Conservation (phyloP, 2,888 invertebrate species). For the Caenorhabditis wallacei region DNA sequence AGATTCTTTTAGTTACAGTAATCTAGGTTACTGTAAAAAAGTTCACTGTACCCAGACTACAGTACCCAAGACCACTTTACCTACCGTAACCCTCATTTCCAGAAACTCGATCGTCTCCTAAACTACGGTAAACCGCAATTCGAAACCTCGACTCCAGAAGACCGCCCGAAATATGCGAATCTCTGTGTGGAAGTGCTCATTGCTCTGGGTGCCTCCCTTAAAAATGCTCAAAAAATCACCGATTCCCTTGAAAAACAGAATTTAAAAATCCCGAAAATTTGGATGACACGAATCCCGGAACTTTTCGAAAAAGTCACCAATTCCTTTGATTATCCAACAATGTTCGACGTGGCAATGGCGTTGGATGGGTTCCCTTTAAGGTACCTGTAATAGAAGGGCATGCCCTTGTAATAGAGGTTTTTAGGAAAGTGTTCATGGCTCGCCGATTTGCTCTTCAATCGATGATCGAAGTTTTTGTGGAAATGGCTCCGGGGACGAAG, state of each 20-base stretch:
- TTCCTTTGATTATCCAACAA: conserved; percentile 43
- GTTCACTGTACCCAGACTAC: no score
- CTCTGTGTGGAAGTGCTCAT: conserved; percentile 56
- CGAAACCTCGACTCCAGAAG: conserved; percentile 9
- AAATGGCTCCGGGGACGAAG: conserved; percentile 37
- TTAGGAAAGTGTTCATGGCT: conserved; percentile 51
- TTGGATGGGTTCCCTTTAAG: conserved; percentile 56
- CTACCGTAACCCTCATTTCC: no score
- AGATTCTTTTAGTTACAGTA: no score
- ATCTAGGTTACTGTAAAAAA: no score
- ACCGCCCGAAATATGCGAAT: conserved; percentile 39
- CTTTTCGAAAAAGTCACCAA: conserved; percentile 36
- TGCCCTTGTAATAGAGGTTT: background rate
- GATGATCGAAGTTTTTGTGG: conserved; percentile 22
- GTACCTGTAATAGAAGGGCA: background rate
- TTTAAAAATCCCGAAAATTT: conserved; percentile 43
- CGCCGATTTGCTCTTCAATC: conserved; percentile 36
- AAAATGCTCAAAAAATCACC: conserved; percentile 33
- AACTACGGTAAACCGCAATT: conserved; percentile 49
- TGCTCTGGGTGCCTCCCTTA: conserved; percentile 38
- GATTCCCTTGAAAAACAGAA: conserved; percentile 18
- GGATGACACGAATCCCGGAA: conserved; percentile 47
- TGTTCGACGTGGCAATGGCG: conserved; percentile 53
- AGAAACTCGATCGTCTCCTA: conserved; percentile 47
- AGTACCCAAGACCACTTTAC: no score